phyloP scores from a whole-genome alignment of 2,113 vertebrate genomes.

The Macrotis lagotis region DNA sequence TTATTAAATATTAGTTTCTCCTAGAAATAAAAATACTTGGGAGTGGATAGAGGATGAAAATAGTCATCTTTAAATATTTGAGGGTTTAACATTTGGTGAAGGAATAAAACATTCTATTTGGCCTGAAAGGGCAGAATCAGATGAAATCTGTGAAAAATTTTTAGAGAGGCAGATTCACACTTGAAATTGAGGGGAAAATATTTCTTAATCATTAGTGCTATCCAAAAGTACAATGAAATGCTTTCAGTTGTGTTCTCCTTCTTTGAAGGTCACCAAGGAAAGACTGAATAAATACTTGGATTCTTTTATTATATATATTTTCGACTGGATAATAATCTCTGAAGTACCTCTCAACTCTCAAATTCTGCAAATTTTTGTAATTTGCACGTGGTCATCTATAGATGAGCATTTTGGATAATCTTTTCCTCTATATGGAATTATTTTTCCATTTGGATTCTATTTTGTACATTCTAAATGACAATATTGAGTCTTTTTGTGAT shows the following conservation, averaged over 20 bases:
- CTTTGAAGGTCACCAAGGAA: background rate
- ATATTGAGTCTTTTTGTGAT: no score
- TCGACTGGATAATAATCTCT: background rate
- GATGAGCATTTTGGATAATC: background rate
- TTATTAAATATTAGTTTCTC: background rate
- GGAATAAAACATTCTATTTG: background rate
- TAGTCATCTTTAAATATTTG: background rate
- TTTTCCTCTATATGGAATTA: background rate
- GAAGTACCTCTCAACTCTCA: background rate
- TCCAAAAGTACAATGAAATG: background rate
- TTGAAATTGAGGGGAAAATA: background rate
- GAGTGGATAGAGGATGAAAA: background rate
- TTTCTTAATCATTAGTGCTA: background rate
- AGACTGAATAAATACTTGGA: background rate
- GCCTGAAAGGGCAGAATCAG: background rate
- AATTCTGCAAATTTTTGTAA: background rate
- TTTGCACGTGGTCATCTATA: background rate
- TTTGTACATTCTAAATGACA: background rate
- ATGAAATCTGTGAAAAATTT: background rate
- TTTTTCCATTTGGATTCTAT: background rate
- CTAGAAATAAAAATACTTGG: background rate
- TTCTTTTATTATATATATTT: background rate
- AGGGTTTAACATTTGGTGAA: background rate
- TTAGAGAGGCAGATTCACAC: background rate
- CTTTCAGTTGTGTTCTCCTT: background rate